These are phyloP conservation scores for Hydrozoanthus tunicans DNA, from an alignment of 64 coral and sea anemone genomes.

Conservation along the genomic window DNA sequence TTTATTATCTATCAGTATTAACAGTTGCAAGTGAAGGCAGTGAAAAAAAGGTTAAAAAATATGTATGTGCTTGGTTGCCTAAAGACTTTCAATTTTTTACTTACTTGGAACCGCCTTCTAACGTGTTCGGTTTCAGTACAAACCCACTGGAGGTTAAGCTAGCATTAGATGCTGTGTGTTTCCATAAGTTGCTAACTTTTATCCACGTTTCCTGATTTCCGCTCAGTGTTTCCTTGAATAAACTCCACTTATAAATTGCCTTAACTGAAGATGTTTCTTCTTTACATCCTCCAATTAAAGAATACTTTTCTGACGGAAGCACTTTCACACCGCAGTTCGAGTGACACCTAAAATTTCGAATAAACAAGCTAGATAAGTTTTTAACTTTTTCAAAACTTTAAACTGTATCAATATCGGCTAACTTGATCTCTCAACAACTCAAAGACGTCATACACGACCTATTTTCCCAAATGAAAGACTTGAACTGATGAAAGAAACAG, in stretches of 20 bases:
- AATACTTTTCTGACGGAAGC: constrained; percentile 38
- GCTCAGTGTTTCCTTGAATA: constrained; percentile 1
- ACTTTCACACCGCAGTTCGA: constrained; percentile 41
- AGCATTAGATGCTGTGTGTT: constrained; percentile 17
- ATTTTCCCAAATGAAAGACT: too few species aligned
- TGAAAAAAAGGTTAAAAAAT: too few species aligned
- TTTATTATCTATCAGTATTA: too few species aligned
- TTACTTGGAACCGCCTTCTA: constrained; percentile 24
- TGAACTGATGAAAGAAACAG: too few species aligned
- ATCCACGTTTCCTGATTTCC: neutral
- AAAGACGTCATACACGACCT: too few species aligned
- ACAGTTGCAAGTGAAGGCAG: too few species aligned
- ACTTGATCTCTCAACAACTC: too few species aligned
- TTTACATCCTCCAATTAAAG: constrained; percentile 4
- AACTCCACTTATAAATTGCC: constrained; percentile 2
- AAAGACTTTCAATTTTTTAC: neutral
- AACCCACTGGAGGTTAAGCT: neutral
- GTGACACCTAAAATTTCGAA: constrained; percentile 12
- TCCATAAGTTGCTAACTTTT: neutral
- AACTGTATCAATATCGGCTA: too few species aligned
- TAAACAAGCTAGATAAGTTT: neutral
- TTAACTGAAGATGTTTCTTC: constrained; percentile 4
- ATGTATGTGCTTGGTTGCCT: neutral
- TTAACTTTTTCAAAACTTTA: neutral
- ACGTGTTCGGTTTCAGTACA: neutral